Conservation (phyloP, 2,797 vertebrate genomes). For the Sarcophilus harrisii region DNA sequence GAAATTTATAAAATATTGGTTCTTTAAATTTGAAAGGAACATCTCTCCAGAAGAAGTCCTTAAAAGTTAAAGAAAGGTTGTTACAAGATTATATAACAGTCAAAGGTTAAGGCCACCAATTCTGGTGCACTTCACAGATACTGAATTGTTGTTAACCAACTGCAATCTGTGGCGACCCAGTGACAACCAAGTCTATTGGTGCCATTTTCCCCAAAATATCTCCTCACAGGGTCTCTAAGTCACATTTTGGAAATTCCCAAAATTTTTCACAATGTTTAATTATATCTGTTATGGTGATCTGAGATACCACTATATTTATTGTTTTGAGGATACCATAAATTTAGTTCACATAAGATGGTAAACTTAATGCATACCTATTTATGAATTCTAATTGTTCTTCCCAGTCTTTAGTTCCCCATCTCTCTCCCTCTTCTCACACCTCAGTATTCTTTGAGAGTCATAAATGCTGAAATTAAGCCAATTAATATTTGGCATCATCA, state of each 20-base stretch:
- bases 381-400: neutral
- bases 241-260: neutral
- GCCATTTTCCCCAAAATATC: neutral
- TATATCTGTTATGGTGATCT: neutral
- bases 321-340: neutral
- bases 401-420: neutral
- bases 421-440: neutral
- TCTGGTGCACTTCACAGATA: too few relatives aligned
- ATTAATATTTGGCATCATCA: neutral
- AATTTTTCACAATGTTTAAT: neutral
- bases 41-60: neutral
- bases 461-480: neutral
- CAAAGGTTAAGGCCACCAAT: too few relatives aligned
- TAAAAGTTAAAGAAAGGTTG: neutral
- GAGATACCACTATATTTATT: neutral
- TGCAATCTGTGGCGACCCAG: too few relatives aligned
- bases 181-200: neutral
- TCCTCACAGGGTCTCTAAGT: neutral
- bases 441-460: neutral
- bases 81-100: neutral
- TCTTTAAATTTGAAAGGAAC: neutral
- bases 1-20: neutral
- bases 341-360: neutral
- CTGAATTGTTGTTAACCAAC: too few relatives aligned
- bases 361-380: neutral